These are phyloP conservation scores for Nothura maculosa DNA, from an alignment of 2,797 vertebrate species.

Conservation along the genomic window DNA sequence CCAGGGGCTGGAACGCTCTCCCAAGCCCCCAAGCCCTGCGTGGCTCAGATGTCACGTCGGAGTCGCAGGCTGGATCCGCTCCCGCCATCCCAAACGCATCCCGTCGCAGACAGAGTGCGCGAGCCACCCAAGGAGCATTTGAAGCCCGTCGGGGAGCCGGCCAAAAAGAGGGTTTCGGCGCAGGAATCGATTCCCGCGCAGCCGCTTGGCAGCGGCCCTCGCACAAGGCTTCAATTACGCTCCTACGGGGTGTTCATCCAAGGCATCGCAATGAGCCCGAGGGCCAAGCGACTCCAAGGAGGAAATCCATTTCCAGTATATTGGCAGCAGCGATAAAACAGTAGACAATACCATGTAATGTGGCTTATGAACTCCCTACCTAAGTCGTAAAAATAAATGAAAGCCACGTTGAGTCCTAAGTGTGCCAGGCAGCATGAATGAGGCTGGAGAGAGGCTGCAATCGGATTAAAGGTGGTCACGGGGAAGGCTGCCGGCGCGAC, in stretches of 20 bases:
- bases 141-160: neutral
- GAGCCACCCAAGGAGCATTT: neutral
- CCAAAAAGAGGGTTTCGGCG: neutral
- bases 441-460: neutral
- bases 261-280: neutral
- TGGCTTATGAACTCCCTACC: neutral
- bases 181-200: neutral
- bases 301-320: neutral
- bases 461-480: fast-evolving
- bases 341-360: neutral
- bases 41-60: fast-evolving
- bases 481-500: fast-evolving
- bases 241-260: neutral
- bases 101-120: neutral
- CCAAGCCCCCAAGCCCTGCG: fast-evolving
- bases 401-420: neutral
- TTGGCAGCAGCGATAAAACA: neutral
- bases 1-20: fast-evolving
- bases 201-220: neutral
- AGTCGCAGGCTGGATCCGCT: neutral
- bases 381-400: neutral
- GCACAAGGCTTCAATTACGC: neutral
- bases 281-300: neutral
- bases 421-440: fast-evolving
- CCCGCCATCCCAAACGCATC: fast-evolving